Conservation (phyloP, 2,888 invertebrate species). For the Archips xylosteana region DNA sequence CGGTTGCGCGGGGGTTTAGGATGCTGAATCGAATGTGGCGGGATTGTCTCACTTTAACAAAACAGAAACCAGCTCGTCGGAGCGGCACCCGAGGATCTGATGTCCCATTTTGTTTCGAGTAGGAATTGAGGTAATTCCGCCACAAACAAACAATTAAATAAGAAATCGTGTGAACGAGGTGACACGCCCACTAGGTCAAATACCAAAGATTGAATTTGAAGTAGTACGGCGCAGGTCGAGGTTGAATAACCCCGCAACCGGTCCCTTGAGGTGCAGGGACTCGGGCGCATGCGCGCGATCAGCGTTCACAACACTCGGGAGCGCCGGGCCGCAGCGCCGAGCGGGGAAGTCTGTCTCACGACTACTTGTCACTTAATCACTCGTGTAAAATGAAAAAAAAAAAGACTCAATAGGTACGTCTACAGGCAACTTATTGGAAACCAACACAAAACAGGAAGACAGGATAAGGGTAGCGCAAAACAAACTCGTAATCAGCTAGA, state of each 20-base stretch:
- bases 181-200: slow-evolving; percentile 27
- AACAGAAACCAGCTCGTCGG: neutral
- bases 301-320: slow-evolving; percentile 10
- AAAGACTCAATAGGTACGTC: slow-evolving; percentile 1
- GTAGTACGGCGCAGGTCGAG: slow-evolving; percentile 9
- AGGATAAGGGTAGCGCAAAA: slow-evolving; percentile 11
- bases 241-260: slow-evolving; percentile 41
- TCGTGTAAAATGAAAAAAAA: slow-evolving; percentile 5
- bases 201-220: slow-evolving; percentile 16
- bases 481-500: slow-evolving; percentile 6
- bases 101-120: neutral
- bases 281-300: slow-evolving; percentile 6
- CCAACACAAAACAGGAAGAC: slow-evolving; percentile 26
- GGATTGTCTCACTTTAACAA: neutral
- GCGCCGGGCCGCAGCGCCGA: neutral
- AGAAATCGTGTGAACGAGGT: slow-evolving; percentile 2
- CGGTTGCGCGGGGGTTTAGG: slow-evolving; percentile 1
- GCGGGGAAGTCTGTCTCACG: slow-evolving; percentile 14
- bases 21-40: neutral
- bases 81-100: neutral
- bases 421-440: slow-evolving; percentile 12
- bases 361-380: neutral
- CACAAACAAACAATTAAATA: slow-evolving; percentile 1
- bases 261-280: slow-evolving; percentile 19
- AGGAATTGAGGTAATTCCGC: neutral